phyloP scores from a whole-genome alignment of 2,888 invertebrate genomes.

The Pyrgus malvae region DNA sequence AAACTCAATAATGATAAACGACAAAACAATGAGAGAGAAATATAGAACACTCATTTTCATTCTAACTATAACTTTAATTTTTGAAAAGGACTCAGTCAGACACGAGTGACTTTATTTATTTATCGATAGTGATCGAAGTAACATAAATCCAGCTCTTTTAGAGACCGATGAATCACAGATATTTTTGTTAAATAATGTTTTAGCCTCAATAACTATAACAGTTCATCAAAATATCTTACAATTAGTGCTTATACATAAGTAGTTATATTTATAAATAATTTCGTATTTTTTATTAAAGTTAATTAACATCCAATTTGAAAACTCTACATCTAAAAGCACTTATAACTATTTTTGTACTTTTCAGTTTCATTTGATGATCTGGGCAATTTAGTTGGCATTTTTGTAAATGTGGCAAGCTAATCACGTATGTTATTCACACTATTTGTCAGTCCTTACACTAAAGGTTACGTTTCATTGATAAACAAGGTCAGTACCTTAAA shows the following conservation, averaged over 20 bases:
- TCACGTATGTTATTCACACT: conserved; percentile 32
- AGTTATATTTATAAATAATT: background rate
- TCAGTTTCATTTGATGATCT: conserved; percentile 42
- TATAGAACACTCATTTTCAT: too few relatives aligned
- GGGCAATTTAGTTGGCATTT: conserved; percentile 19
- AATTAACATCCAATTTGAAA: conserved; percentile 25
- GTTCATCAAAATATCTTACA: background rate
- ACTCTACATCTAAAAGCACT: conserved; percentile 19
- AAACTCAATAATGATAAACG: background rate
- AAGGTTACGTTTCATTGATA: conserved; percentile 49
- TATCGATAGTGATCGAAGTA: too few relatives aligned
- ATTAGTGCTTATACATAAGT: background rate
- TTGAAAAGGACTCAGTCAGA: too few relatives aligned
- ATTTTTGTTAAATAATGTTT: conserved; percentile 38
- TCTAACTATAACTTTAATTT: too few relatives aligned
- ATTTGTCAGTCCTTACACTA: conserved; percentile 34
- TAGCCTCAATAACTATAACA: conserved; percentile 43
- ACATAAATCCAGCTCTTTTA: conserved; percentile 40
- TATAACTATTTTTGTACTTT: conserved; percentile 62
- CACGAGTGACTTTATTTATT: too few relatives aligned
- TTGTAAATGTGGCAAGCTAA: conserved; percentile 36
- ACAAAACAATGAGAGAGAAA: too few relatives aligned
- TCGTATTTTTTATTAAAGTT: background rate
- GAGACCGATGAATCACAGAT: conserved; percentile 44
- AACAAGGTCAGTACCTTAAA: conserved; percentile 65